These are phyloP conservation scores for Himalopsyche japonica DNA, from an alignment of 2,888 invertebrate species.

Conservation along the genomic window DNA sequence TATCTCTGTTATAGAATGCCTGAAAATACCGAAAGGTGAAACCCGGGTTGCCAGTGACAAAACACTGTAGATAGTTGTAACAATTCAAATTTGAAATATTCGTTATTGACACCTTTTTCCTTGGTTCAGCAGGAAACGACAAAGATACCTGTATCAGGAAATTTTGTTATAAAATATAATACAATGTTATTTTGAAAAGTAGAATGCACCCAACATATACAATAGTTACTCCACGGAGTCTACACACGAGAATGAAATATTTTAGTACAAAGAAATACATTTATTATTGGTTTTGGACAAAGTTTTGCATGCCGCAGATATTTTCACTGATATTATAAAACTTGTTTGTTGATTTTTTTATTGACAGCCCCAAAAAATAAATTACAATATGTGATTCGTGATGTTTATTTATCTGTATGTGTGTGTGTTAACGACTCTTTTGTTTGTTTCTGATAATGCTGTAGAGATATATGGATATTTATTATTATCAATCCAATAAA, in stretches of 20 bases:
- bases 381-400: not conserved
- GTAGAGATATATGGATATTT: not conserved
- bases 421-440: not conserved
- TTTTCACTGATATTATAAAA: constrained; percentile 10
- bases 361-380: not conserved
- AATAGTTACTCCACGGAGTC: not conserved
- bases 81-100: no score
- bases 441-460: not conserved
- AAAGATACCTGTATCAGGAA: no score
- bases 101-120: no score
- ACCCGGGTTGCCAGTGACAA: no score
- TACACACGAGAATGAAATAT: not conserved
- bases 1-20: no score
- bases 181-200: no score
- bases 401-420: not conserved
- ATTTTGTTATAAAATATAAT: no score
- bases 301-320: constrained; percentile 33
- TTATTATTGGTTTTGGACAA: constrained; percentile 25
- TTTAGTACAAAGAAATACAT: constrained; percentile 7
- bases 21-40: no score
- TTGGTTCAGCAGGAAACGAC: no score
- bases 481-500: not conserved
- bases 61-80: no score
- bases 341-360: constrained; percentile 8
- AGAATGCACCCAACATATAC: not conserved